Evolutionary conservation across 92 coral and sea anemone species (phyloP), one percentile per base, ranked within the genome.

Genomic region (Porites evermanni): DNA sequence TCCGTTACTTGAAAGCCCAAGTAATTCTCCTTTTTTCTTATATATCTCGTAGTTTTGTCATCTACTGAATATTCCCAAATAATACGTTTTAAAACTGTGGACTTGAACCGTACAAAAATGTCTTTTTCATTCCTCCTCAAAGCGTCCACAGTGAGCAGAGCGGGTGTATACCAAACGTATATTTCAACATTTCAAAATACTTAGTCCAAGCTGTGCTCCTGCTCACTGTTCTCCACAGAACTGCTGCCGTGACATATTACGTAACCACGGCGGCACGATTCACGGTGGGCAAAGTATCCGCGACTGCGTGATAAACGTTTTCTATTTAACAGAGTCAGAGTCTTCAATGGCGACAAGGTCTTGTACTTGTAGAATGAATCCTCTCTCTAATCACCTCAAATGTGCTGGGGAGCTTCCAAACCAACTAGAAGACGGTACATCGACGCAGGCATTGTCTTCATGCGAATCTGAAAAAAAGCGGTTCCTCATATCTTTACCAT

Each of bases 361-460:
- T 21, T 44, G 52, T n/a, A 53, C 11, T 75, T 18, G 52, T 53
- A 52, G 24, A 54, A 11, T 47, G 18, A 17, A 2, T 21, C 64
- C 8, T 26, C 50, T 82, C 70, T 59, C 79, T 29, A 18, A 53
- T 80, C 3, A 83, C n/a, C 67, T 92, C 84, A 97, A 64, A 97
- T 93, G 88, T 97, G 90, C 72, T 92, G 96, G 6, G 99, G 99
- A 4, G 93, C 71, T 81, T 95, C 99, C 67, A 97, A 82, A 8
- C 99, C 98, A 67, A 97, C 99, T 52, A 97, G 84, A 16, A 95
- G 98, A 44, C 98, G 93, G 84, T 97, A 97, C 94, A 97, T 94
- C 10, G 98, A 94, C 38, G 98, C 98, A 7, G 99, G 99, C 99
- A 97, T 97, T 50, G 99, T 97, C 88, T 97, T 97, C 98, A 97